These are phyloP conservation scores for Vidua chalybeata DNA, from an alignment of 2,113 vertebrate species.

Conservation along the genomic window DNA sequence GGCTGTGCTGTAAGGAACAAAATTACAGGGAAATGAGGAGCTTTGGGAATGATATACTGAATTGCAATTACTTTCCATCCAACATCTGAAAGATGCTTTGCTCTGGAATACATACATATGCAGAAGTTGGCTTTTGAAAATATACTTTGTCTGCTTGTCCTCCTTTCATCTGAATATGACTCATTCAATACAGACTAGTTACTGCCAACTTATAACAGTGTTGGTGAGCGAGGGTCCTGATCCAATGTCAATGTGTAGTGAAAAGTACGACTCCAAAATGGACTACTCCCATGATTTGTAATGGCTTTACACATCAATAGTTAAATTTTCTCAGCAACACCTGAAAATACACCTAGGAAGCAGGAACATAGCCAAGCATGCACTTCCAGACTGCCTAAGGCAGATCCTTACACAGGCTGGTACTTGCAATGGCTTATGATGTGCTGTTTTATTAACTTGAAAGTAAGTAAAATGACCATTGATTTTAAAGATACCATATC, in stretches of 20 bases:
- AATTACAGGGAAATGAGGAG: background rate
- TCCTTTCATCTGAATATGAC: background rate
- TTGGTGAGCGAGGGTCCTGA: background rate
- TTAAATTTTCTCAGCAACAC: accelerated
- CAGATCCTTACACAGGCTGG: background rate
- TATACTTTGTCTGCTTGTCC: background rate
- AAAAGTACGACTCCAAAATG: background rate
- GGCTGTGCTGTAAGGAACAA: background rate
- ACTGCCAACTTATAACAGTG: background rate
- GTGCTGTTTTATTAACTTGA: background rate
- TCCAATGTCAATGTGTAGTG: background rate
- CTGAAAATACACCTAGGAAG: background rate
- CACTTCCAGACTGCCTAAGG: background rate
- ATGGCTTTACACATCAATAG: background rate
- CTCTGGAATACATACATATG: background rate
- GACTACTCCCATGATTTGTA: background rate
- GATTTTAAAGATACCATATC: background rate
- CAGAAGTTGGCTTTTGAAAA: background rate
- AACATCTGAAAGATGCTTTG: background rate
- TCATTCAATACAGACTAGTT: background rate
- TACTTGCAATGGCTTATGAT: background rate
- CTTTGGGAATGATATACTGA: background rate
- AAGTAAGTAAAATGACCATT: background rate
- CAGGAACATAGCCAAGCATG: background rate
- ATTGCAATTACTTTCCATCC: background rate